A percentile compares a stretch with the other conserved stretches of the same genome.
These are phyloP conservation scores for Actinia tenebrosa DNA, from an alignment of 64 coral and sea anemone species.

Conservation along the genomic window DNA sequence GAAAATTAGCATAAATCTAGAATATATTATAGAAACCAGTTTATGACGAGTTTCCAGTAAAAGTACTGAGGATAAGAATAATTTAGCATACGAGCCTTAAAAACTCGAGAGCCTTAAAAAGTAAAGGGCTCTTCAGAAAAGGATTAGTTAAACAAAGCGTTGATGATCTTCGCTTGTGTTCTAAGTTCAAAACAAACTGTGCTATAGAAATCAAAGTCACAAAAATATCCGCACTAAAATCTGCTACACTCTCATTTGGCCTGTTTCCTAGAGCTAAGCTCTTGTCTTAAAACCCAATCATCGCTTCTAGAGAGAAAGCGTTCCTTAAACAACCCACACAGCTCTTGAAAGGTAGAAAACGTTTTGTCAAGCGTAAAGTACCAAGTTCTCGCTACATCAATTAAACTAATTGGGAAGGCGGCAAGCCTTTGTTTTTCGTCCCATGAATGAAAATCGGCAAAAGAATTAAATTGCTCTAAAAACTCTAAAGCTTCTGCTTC, in stretches of 20 bases:
- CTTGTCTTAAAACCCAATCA: constrained; percentile 6
- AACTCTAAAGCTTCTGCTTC: neutral
- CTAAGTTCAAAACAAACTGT: no score
- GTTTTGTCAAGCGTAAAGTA: neutral
- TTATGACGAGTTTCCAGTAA: no score
- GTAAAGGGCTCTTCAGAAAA: no score
- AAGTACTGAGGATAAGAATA: no score
- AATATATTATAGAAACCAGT: no score
- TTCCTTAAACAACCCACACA: neutral
- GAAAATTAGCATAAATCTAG: no score
- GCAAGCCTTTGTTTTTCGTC: neutral
- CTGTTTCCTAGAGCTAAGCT: neutral
- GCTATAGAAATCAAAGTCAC: no score
- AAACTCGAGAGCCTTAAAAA: no score
- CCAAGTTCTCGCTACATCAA: neutral
- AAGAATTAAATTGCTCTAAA: neutral
- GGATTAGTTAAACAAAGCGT: no score
- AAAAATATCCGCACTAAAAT: neutral
- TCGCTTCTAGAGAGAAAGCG: neutral
- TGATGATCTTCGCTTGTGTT: neutral
- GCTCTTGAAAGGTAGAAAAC: neutral
- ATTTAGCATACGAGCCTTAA: no score
- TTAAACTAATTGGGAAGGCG: neutral
- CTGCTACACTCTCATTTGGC: neutral
- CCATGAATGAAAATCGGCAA: neutral